Evolutionary conservation across 1,140 invertebrate species (phyloP).

Genomic region (Bombus balteatus): DNA sequence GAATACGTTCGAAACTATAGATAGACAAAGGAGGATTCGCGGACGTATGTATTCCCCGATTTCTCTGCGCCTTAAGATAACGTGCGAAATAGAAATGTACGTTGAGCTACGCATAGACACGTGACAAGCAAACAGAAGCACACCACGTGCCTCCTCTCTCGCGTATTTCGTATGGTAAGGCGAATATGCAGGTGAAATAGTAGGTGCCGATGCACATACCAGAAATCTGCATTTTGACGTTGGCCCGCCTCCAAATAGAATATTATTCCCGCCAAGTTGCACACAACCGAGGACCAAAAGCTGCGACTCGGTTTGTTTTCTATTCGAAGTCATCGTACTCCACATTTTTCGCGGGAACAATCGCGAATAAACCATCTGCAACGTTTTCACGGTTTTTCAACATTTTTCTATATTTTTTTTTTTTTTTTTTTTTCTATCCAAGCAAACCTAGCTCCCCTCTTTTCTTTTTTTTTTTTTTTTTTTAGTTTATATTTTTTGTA

Average conservation of each 20-base stretch:
- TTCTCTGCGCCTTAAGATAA: not conserved
- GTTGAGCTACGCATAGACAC: slow-evolving; percentile 8
- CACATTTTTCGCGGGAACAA: not conserved
- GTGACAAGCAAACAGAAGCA: slow-evolving; percentile 10
- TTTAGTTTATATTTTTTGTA: not conserved
- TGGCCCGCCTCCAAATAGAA: slow-evolving; percentile 34
- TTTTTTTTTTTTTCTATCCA: no score
- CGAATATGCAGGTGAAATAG: slow-evolving; percentile 33
- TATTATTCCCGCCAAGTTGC: slow-evolving; percentile 27
- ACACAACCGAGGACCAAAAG: not conserved
- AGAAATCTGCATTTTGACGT: slow-evolving; percentile 40
- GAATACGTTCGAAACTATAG: slow-evolving; percentile 11
- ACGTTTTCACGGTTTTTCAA: not conserved
- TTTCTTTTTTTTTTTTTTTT: not conserved
- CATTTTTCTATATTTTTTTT: not conserved
- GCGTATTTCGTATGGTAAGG: slow-evolving; percentile 25
- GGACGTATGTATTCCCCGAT: no score
- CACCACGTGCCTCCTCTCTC: slow-evolving; percentile 12
- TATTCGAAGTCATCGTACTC: slow-evolving; percentile 4
- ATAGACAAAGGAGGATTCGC: not conserved
- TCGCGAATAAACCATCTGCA: not conserved
- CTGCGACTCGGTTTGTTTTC: not conserved
- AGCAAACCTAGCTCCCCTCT: not conserved
- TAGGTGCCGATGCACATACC: not conserved
- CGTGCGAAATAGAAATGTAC: slow-evolving; percentile 33